These are phyloP conservation scores for Amniataba percoides DNA, from an alignment of 2,797 vertebrate genomes.

Conservation along the genomic window DNA sequence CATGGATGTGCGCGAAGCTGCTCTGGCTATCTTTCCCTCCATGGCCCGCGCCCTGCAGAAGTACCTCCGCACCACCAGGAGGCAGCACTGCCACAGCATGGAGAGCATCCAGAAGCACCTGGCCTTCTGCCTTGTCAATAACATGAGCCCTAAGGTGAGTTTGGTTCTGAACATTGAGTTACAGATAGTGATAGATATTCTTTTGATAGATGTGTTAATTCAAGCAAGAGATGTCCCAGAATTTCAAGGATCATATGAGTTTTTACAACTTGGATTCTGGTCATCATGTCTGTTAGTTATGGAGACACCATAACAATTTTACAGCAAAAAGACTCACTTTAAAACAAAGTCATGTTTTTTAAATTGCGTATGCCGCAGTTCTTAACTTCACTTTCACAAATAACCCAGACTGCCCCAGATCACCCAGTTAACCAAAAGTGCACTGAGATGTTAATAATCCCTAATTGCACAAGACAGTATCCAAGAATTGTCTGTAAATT, in stretches of 20 bases:
- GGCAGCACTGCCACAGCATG: constrained; percentile 99
- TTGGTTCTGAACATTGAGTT: background rate
- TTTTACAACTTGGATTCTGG: background rate
- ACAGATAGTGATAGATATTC: background rate
- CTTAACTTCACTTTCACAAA: too few relatives aligned
- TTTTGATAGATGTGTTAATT: background rate
- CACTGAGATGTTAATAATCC: too few relatives aligned
- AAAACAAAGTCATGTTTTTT: background rate
- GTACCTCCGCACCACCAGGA: constrained; percentile 95
- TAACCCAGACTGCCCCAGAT: too few relatives aligned
- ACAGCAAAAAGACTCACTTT: background rate
- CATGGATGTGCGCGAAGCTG: constrained; percentile 95
- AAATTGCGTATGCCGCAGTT: too few relatives aligned
- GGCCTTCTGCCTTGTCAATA: constrained; percentile 94
- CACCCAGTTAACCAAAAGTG: too few relatives aligned
- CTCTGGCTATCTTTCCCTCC: constrained; percentile 96
- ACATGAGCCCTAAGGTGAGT: constrained; percentile 97
- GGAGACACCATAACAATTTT: too few relatives aligned
- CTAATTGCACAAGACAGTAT: too few relatives aligned
- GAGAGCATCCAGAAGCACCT: constrained; percentile 98
- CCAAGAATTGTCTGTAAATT: too few relatives aligned
- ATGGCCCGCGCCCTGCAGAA: constrained; percentile 97
- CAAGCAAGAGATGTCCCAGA: background rate
- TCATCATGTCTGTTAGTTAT: background rate
- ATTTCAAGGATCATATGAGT: background rate